A percentile compares a stretch with the other conserved stretches of the same genome.
phyloP scores from a whole-genome alignment of 2,797 vertebrate species.

The Pseudomugil tenellus region DNA sequence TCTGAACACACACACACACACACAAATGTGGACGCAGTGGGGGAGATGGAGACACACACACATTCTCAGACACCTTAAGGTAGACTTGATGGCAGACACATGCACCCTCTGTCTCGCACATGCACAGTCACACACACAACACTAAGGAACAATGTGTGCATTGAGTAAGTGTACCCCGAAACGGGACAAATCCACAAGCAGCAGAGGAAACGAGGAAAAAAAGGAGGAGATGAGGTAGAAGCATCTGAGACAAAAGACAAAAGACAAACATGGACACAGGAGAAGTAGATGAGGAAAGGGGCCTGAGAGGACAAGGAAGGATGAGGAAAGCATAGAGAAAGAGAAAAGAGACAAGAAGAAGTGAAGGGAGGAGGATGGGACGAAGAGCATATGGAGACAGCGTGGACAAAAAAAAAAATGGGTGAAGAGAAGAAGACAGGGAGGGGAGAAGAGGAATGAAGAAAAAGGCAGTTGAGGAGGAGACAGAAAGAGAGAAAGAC shows the following conservation, averaged over 20 bases:
- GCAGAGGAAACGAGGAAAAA: slow-evolving; percentile 43
- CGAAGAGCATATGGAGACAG: background rate
- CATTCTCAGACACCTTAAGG: slow-evolving; percentile 78
- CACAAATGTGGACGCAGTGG: slow-evolving; percentile 46
- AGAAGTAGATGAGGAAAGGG: background rate
- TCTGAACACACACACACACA: slow-evolving; percentile 58
- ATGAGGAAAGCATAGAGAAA: background rate
- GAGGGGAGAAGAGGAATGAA: slow-evolving; percentile 28
- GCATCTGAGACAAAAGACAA: slow-evolving; percentile 2
- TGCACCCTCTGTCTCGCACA: slow-evolving; percentile 28
- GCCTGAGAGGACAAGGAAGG: background rate
- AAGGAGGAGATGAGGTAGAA: too few relatives aligned
- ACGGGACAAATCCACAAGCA: slow-evolving; percentile 53
- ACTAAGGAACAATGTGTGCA: slow-evolving; percentile 45
- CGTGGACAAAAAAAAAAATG: background rate
- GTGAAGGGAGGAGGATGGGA: too few relatives aligned
- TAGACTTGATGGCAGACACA: slow-evolving; percentile 65
- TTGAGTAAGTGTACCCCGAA: slow-evolving; percentile 55
- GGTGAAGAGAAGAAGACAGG: slow-evolving; percentile 16
- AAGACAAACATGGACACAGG: background rate
- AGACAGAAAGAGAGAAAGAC: slow-evolving; percentile 62
- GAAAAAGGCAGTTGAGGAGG: slow-evolving; percentile 42
- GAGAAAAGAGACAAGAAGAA: background rate
- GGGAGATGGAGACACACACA: slow-evolving; percentile 66
- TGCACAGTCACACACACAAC: slow-evolving; percentile 25